Evolutionary conservation across 2,888 invertebrate species (phyloP).

Genomic region (Pterostichus madidus): DNA sequence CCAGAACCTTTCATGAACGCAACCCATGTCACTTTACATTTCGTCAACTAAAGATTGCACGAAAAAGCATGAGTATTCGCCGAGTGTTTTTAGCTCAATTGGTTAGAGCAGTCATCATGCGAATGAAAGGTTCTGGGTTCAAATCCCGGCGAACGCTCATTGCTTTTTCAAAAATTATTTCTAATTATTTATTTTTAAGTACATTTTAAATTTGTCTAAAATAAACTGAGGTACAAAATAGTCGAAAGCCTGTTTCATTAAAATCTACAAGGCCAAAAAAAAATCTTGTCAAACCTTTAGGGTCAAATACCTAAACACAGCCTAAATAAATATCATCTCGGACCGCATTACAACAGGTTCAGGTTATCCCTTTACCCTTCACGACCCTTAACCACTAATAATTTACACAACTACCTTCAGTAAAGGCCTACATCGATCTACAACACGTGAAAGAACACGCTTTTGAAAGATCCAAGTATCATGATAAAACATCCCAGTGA

Average conservation of each 20-base stretch:
- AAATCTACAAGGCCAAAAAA: not conserved
- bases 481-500: slow-evolving; percentile 2
- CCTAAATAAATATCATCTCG: slow-evolving; percentile 4
- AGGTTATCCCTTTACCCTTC: not conserved
- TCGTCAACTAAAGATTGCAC: no score
- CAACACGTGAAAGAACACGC: not conserved
- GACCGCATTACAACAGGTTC: not conserved
- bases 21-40: no score
- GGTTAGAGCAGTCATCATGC: no score
- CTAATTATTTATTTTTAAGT: not conserved
- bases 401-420: not conserved
- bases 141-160: no score
- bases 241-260: not conserved
- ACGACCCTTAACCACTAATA: not conserved
- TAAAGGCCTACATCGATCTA: not conserved
- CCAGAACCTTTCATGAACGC: no score
- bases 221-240: not conserved
- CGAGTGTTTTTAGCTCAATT: no score
- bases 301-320: not conserved
- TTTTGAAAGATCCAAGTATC: not conserved
- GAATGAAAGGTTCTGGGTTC: no score
- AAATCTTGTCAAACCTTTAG: not conserved
- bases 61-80: no score
- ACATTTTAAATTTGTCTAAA: not conserved
- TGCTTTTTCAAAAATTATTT: no score